Percentiles rank a stretch among this genome's conserved stretches.
Conservation (phyloP, 2,888 invertebrate genomes). For the Pachydiplax longipennis region DNA sequence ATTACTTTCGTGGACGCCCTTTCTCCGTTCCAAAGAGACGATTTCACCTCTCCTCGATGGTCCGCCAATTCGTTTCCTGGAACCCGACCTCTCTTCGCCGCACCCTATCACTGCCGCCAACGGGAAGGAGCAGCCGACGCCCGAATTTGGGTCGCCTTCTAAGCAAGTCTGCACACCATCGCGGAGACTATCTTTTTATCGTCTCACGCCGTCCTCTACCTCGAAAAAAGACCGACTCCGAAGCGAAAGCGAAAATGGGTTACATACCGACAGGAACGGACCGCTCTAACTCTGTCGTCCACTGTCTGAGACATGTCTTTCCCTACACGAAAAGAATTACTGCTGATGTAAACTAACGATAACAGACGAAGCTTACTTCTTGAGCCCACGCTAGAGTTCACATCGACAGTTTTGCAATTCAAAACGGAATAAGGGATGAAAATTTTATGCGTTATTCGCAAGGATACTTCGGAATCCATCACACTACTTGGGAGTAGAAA, state of each 20-base stretch:
- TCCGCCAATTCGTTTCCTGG: slow-evolving; percentile 44
- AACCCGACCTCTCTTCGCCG: background rate
- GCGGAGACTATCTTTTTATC: background rate
- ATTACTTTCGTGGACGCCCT: background rate
- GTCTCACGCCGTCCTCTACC: background rate
- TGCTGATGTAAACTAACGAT: too few relatives aligned
- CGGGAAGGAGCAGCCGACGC: background rate
- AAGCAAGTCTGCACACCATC: background rate
- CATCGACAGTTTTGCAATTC: too few relatives aligned
- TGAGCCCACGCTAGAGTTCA: too few relatives aligned
- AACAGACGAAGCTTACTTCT: too few relatives aligned
- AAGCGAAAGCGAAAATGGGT: background rate
- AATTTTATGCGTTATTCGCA: too few relatives aligned
- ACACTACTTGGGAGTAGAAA: too few relatives aligned
- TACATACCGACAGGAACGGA: background rate
- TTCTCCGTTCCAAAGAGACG: background rate
- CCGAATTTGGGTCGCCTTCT: slow-evolving; percentile 7
- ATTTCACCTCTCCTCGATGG: slow-evolving; percentile 30
- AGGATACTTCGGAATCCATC: too few relatives aligned
- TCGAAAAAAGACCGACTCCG: background rate
- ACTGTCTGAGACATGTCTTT: too few relatives aligned
- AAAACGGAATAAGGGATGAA: too few relatives aligned
- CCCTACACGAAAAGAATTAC: too few relatives aligned
- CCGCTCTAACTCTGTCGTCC: too few relatives aligned
- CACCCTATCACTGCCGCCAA: background rate